Base-by-base conservation (phyloP, 2,797 vertebrate species). In the Gorsachius magnificus region DNA sequence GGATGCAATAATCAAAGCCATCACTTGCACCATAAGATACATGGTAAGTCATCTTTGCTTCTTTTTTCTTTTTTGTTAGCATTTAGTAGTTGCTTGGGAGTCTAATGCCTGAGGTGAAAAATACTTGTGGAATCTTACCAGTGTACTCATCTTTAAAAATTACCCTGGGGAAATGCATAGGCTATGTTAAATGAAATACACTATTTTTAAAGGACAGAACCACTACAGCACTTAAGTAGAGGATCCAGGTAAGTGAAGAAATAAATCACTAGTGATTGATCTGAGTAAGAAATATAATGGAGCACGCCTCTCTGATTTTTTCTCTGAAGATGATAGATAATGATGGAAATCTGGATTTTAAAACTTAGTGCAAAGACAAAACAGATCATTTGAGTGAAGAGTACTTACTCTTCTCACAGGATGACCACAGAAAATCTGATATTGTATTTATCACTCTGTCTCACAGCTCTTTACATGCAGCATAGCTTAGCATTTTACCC, bases 1-100 rank as follows among this genome's bases (percentile, higher is more conserved):
- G 60, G 38, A 61, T 71, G 77, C 35, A 64, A 57, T 60, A 80
- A 57, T 31, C 74, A 26, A 78, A 78, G 56, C 26, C 35, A 75
- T 46, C 83, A 65, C 65, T 89, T 71, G 65, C 61, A 90, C 51
- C 21, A 1, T 45, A 80, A 80, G 31, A 70, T 60, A 80, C 5
- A 74, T 66, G 93, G 95, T 97, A 96, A 97, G 96, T 94, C 17
- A 76, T 20, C 58, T 93, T 75, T 87, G 14, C 5, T 41, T 33
- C 1, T 45, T 56, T 22, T 56, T 51, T 18, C 22, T 38, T 35
- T 48, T 29, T 22, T 43, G 33, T 53, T 4, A 28, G 41, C 10
- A n/a, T 70, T 77, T 53, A 64, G 20, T 35, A 88, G 16, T 35
- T 78, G 6, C 35, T 91, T 64, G 54, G 18, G 41, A 61, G 10